A percentile compares a stretch with the other conserved stretches of the same genome.
Conservation (phyloP, 2,797 vertebrate genomes). For the Lepus oiostolus region DNA sequence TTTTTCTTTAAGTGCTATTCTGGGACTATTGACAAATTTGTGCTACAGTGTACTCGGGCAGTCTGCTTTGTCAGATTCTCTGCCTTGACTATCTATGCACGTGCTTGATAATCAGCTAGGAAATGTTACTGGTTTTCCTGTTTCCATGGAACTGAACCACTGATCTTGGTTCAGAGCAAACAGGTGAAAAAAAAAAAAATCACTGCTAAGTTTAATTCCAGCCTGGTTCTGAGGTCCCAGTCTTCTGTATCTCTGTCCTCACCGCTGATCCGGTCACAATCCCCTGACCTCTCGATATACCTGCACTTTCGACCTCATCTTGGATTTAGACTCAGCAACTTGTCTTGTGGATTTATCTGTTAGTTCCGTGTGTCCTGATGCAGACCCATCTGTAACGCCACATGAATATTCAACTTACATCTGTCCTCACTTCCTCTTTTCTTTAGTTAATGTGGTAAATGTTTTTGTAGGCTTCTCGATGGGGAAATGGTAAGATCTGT, state of each 20-base stretch:
- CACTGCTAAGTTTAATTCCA: neutral
- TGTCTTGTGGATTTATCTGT: neutral
- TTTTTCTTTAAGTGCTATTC: conserved; percentile 16
- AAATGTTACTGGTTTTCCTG: neutral
- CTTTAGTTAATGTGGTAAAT: neutral
- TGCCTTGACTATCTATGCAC: neutral
- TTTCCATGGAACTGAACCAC: neutral
- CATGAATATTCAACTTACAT: neutral
- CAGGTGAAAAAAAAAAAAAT: neutral
- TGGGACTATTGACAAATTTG: neutral
- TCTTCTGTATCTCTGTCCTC: neutral
- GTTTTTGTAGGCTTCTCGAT: neutral
- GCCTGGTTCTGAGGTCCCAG: neutral
- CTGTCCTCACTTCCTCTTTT: neutral
- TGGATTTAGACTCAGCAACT: neutral
- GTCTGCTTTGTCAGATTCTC: conserved; percentile 7
- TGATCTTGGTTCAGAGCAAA: neutral
- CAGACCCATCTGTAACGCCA: neutral
- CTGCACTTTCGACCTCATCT: neutral
- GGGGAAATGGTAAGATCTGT: neutral
- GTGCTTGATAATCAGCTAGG: conserved; percentile 1
- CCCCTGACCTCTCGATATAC: neutral
- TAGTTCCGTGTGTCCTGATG: neutral
- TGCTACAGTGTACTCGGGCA: neutral
- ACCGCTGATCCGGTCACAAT: too few relatives aligned